Evolutionary conservation across 1,140 invertebrate genomes (phyloP).

Genomic region (Dendrolimus punctatus): DNA sequence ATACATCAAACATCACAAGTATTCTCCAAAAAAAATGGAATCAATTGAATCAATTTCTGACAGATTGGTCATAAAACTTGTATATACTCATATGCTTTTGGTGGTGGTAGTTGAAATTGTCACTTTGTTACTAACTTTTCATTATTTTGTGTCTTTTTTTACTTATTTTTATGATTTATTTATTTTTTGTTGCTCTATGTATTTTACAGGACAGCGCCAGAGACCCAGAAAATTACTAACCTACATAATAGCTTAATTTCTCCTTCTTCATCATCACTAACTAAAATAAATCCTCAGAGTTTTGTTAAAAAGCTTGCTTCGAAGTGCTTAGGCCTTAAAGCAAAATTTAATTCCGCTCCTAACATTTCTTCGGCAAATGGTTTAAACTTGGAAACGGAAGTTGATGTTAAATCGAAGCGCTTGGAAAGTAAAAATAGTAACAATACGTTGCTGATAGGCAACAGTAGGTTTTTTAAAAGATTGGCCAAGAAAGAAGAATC

Average conservation of each 20-base stretch:
- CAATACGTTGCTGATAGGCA: slow-evolving; percentile 54
- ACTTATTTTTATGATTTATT: slow-evolving; percentile 31
- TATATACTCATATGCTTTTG: slow-evolving; percentile 6
- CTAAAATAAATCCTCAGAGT: slow-evolving; percentile 58
- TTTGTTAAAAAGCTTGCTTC: slow-evolving; percentile 70
- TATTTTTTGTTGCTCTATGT: slow-evolving; percentile 62
- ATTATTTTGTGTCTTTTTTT: slow-evolving; percentile 8
- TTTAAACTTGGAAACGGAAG: slow-evolving; percentile 39
- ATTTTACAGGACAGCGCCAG: slow-evolving; percentile 64
- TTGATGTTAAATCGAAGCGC: slow-evolving; percentile 46
- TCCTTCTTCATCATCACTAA: slow-evolving; percentile 59
- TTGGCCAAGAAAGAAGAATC: slow-evolving; percentile 61
- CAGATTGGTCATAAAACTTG: slow-evolving; percentile 19
- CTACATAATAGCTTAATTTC: slow-evolving; percentile 50
- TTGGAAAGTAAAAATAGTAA: slow-evolving; percentile 36
- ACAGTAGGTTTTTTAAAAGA: slow-evolving; percentile 67
- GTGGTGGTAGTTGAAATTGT: slow-evolving; percentile 31
- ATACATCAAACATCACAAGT: not conserved
- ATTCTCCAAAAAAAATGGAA: slow-evolving; percentile 20
- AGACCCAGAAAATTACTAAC: slow-evolving; percentile 64
- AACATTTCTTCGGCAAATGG: slow-evolving; percentile 52
- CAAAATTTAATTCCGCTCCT: slow-evolving; percentile 65
- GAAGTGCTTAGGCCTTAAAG: slow-evolving; percentile 68
- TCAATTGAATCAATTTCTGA: slow-evolving; percentile 27
- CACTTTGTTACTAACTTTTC: not conserved